A percentile compares a stretch with the other conserved stretches of the same genome.
Evolutionary conservation across 1,140 invertebrate species (phyloP).

Genomic region (Steinernema khuongi): DNA sequence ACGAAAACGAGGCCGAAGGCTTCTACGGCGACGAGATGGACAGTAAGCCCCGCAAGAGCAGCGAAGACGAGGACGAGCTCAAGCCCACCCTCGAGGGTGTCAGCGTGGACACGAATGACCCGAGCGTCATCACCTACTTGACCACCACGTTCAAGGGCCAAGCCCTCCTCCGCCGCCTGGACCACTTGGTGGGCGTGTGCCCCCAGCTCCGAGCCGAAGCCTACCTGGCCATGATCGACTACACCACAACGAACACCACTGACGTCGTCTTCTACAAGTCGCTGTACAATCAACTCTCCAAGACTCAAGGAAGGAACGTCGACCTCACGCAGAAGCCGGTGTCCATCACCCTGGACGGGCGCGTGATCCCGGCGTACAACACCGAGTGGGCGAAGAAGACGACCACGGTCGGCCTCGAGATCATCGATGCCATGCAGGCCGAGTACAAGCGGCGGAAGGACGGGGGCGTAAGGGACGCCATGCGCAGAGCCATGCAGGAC

Average conservation of each 20-base stretch:
- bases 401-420: conserved; percentile 3
- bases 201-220: background rate
- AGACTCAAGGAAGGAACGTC: background rate
- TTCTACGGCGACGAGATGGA: background rate
- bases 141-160: background rate
- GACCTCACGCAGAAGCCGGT: background rate
- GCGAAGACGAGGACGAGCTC: background rate
- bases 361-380: background rate
- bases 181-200: background rate
- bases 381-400: background rate
- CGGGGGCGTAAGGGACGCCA: conserved; percentile 74
- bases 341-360: background rate
- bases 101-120: background rate
- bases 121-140: background rate
- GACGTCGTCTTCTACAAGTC: background rate
- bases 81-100: background rate
- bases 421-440: conserved; percentile 37
- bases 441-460: conserved; percentile 88
- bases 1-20: background rate
- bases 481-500: conserved; percentile 83
- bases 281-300: background rate
- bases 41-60: background rate
- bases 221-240: background rate
- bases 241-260: background rate
- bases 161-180: background rate